Evolutionary conservation across 2,113 vertebrate genomes (phyloP), one percentile per base, ranked within the genome.

Genomic region (Leptosomus discolor): DNA sequence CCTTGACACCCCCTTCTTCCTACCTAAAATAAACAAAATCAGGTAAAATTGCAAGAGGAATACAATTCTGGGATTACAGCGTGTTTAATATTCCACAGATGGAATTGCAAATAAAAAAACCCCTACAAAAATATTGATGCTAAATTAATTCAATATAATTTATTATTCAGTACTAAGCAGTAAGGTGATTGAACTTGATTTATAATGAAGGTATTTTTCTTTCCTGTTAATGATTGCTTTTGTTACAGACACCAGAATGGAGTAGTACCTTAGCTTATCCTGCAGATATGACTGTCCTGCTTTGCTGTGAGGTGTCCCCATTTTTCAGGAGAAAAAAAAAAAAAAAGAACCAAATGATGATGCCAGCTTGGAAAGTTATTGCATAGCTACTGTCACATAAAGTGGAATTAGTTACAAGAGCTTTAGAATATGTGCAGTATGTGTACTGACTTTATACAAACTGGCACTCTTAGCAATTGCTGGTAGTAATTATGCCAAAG

Each of bases 401-500:
- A 85, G 26, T 34, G 43, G 39, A 83, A 87, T 64, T 84, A 41
- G 73, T 76, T 48, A 15, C 14, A 76, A 85, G 64, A 77, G 36
- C 34, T 87, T 92, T 85, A 61, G 84, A 87, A 61, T 77, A 41
- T 1, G 6, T 89, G 27, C 34, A 69, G 0, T 80, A 7, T 43
- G 26, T 46, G 17, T 65, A 34, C 29, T 57, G 32, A 45, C 41
- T 51, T 83, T 9, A 22, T 74, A 34, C 60, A 63, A 53, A 69
- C 29, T 41, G 41, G n/a, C 21, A 18, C 41, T 53, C n/a, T 34
- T 51, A 9, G 43, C 2, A 4, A 14, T 92, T 83, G 46, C 34
- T 3, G 2, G 18, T 32, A 73, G 48, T 36, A 57, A 9, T 64
- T 83, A 45, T 0, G 0, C 17, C 15, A 27, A 15, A 82, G 39